phyloP scores from a whole-genome alignment of 2,113 vertebrate species.

The Corynorhinus townsendii region DNA sequence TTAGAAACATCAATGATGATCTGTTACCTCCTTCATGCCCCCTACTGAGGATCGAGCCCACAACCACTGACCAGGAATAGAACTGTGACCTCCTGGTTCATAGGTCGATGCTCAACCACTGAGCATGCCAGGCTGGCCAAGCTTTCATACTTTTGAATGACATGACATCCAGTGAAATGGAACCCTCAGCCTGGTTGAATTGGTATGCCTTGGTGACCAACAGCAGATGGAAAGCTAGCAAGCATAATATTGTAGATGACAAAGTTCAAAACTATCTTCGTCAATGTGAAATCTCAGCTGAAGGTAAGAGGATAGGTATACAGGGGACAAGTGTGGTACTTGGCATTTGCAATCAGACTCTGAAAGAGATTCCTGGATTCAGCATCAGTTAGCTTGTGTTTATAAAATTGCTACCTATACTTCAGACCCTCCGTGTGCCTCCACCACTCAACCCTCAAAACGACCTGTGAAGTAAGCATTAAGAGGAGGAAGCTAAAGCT shows the following conservation, averaged over 20 bases:
- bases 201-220: not conserved
- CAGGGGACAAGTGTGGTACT: not conserved
- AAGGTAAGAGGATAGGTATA: not conserved
- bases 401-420: not conserved
- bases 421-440: not conserved
- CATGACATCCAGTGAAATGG: not conserved
- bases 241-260: not conserved
- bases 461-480: not conserved
- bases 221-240: not conserved
- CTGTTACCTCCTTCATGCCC: no score
- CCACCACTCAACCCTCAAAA: not conserved
- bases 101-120: no score
- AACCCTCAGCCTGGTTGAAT: not conserved
- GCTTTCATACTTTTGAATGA: not conserved
- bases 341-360: not conserved
- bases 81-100: no score
- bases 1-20: no score
- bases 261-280: not conserved
- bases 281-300: not conserved
- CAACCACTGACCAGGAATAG: no score
- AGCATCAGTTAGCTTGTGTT: not conserved
- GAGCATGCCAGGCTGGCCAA: no score
- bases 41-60: no score
- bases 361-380: not conserved
- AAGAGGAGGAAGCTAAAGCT: not conserved